phyloP scores from a whole-genome alignment of 2,113 vertebrate species.

The Nematolebias whitei region DNA sequence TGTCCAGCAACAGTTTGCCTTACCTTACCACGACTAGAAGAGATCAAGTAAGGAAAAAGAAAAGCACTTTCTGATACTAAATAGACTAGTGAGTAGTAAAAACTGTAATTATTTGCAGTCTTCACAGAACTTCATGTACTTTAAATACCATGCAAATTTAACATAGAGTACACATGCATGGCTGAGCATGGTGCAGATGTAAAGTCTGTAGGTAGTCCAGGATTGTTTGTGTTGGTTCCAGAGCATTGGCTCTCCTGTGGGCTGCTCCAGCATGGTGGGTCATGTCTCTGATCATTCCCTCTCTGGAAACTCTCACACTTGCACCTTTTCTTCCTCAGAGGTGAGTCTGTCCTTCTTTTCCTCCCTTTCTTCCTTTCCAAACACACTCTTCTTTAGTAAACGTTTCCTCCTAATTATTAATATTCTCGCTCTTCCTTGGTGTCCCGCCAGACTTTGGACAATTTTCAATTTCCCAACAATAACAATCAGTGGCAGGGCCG shows the following conservation, averaged over 20 bases:
- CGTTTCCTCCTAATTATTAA: background rate
- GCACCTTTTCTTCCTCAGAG: constrained; percentile 90
- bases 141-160: background rate
- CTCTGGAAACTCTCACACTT: constrained; percentile 86
- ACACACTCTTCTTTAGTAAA: background rate
- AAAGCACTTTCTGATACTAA: background rate
- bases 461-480: constrained; percentile 76
- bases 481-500: constrained; percentile 86
- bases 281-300: constrained; percentile 86
- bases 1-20: constrained; percentile 83
- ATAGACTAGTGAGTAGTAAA: background rate
- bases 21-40: constrained; percentile 76
- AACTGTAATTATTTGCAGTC: background rate
- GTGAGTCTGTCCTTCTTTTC: constrained; percentile 76
- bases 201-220: constrained; percentile 24
- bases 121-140: constrained; percentile 4
- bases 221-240: constrained; percentile 70
- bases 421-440: constrained; percentile 2
- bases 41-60: constrained; percentile 75
- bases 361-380: background rate
- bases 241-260: constrained; percentile 85
- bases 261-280: constrained; percentile 85
- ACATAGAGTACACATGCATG: background rate
- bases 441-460: constrained; percentile 81
- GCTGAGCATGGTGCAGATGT: constrained; percentile 1